Evolutionary conservation across 2,888 invertebrate species (phyloP).

Genomic region (Chymomyza amoena): DNA sequence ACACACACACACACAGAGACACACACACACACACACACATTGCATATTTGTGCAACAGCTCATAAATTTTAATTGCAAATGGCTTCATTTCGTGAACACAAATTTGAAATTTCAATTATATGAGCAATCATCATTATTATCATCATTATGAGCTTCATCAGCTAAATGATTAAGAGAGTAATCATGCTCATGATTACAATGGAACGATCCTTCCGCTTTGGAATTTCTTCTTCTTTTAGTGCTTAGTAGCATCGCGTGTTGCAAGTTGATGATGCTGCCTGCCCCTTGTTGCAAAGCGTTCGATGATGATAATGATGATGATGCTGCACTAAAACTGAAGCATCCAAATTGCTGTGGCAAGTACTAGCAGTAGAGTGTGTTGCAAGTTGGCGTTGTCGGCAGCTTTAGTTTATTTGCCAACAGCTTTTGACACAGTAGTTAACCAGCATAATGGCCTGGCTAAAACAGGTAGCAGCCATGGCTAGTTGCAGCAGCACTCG

Average conservation of each 20-base stretch:
- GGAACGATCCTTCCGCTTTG: neutral
- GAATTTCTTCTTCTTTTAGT: neutral
- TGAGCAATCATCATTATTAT: slow-evolving; percentile 37
- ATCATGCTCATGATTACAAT: neutral
- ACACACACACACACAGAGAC: neutral
- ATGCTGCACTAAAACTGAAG: slow-evolving; percentile 1
- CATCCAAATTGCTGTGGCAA: neutral
- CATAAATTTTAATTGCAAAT: slow-evolving; percentile 51
- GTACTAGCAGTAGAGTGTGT: neutral
- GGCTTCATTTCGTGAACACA: slow-evolving; percentile 29
- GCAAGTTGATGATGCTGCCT: neutral
- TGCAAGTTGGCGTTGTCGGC: neutral
- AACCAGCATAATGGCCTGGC: slow-evolving; percentile 33
- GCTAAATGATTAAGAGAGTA: neutral
- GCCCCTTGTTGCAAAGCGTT: neutral
- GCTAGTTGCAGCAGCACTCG: slow-evolving; percentile 9
- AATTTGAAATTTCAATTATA: slow-evolving; percentile 63
- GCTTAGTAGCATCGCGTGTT: slow-evolving; percentile 10
- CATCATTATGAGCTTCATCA: slow-evolving; percentile 31
- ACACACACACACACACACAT: too few relatives aligned
- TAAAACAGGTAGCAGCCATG: slow-evolving; percentile 52
- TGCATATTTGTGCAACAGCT: slow-evolving; percentile 5
- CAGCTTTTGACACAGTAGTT: slow-evolving; percentile 71
- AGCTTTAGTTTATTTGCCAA: slow-evolving; percentile 60
- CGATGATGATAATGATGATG: neutral